Percentiles rank a stretch among this genome's conserved stretches.
These are phyloP conservation scores for Oophaga sylvatica DNA, from an alignment of 2,797 vertebrate genomes.

Conservation along the genomic window DNA sequence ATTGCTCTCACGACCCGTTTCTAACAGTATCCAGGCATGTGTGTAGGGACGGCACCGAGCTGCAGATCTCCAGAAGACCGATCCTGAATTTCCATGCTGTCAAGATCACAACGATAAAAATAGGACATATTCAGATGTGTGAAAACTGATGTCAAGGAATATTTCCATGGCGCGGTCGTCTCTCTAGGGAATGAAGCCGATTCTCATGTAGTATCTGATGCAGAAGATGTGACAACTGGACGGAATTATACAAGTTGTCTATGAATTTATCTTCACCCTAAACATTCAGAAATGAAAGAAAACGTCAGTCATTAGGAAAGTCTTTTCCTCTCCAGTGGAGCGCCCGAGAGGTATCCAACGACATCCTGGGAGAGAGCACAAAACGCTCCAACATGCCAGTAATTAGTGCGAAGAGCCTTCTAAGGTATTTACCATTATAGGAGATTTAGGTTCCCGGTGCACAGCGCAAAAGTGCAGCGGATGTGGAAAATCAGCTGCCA, in stretches of 20 bases:
- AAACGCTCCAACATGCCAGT: too few relatives aligned
- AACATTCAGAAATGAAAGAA: background rate
- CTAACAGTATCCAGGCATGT: background rate
- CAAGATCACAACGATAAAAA: slow-evolving; percentile 38
- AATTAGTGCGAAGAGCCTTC: too few relatives aligned
- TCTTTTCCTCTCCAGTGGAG: too few relatives aligned
- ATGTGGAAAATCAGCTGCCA: too few relatives aligned
- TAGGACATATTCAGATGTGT: background rate
- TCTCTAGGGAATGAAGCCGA: slow-evolving; percentile 13
- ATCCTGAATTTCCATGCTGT: slow-evolving; percentile 18
- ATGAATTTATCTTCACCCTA: background rate
- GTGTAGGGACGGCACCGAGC: background rate
- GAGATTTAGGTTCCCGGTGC: too few relatives aligned
- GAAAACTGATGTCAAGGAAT: too few relatives aligned
- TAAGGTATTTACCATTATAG: too few relatives aligned
- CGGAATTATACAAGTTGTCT: background rate
- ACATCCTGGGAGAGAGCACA: too few relatives aligned
- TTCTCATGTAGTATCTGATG: slow-evolving; percentile 1
- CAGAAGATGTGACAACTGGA: background rate
- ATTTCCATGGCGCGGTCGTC: slow-evolving; percentile 1
- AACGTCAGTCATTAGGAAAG: too few relatives aligned
- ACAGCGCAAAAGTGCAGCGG: too few relatives aligned
- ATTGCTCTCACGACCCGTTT: background rate
- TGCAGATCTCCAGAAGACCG: background rate
- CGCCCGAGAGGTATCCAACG: too few relatives aligned